phyloP scores from a whole-genome alignment of 2,797 vertebrate genomes.

The Sarcophilus harrisii region DNA sequence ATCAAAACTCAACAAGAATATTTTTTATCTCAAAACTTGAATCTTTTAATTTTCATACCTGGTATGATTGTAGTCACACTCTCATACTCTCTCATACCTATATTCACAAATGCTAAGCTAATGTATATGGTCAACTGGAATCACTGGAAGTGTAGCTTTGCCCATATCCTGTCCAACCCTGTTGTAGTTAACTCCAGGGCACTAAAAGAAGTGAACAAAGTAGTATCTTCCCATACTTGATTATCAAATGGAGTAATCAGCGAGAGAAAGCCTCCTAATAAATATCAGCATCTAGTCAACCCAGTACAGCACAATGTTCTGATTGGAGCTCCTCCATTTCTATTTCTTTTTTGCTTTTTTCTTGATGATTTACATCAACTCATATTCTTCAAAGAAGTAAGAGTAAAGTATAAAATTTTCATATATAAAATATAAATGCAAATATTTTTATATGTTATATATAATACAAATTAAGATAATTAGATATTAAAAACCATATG shows the following conservation, averaged over 20 bases:
- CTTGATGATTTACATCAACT: neutral
- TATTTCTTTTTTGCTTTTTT: neutral
- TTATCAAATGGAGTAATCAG: neutral
- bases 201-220: neutral
- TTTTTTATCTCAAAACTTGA: neutral
- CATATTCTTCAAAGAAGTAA: neutral
- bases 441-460: neutral
- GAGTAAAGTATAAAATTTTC: neutral
- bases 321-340: neutral
- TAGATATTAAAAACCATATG: neutral
- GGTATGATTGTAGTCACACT: neutral
- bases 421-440: neutral
- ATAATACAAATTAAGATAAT: neutral
- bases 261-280: neutral
- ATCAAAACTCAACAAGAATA: neutral
- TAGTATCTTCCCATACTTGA: neutral
- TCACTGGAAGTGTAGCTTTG: neutral
- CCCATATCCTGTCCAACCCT: neutral
- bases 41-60: neutral
- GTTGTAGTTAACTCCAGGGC: neutral
- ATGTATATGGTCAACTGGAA: neutral
- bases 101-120: neutral
- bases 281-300: neutral
- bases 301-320: neutral
- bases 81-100: neutral